Conservation (phyloP, 2,113 vertebrate species). For the Myodes glareolus region DNA sequence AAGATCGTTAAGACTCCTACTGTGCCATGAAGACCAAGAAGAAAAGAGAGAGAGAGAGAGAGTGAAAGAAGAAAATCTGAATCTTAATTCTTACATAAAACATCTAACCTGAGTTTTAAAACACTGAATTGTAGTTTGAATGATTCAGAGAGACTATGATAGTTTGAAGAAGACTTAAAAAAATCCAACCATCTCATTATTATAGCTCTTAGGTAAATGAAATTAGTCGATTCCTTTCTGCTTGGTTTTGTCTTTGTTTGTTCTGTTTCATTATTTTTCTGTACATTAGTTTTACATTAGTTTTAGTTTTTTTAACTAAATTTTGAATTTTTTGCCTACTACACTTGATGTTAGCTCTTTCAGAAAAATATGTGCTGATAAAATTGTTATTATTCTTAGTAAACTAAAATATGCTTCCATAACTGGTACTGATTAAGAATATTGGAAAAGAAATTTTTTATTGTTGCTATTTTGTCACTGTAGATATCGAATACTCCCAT, state of each 20-base stretch:
- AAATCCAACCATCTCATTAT: background rate
- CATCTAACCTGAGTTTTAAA: background rate
- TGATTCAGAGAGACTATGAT: background rate
- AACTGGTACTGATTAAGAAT: slow-evolving; percentile 43
- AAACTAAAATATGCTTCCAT: slow-evolving; percentile 43
- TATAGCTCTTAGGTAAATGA: background rate
- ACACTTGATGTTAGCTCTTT: background rate
- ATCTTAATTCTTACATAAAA: slow-evolving; percentile 27
- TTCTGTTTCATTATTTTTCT: background rate
- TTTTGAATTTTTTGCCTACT: slow-evolving; percentile 10
- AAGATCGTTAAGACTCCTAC: background rate
- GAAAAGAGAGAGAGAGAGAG: background rate
- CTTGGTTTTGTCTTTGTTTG: background rate
- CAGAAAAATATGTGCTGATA: slow-evolving; percentile 34
- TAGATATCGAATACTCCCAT: background rate
- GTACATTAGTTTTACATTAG: background rate
- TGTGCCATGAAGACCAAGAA: background rate
- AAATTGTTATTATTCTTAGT: slow-evolving; percentile 22
- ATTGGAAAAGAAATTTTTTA: slow-evolving; percentile 15
- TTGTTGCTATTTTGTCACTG: slow-evolving; percentile 33
- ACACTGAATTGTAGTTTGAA: background rate
- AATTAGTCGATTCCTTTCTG: background rate
- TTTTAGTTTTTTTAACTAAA: no score
- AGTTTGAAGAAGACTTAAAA: slow-evolving; percentile 28
- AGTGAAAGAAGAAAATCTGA: background rate